Conservation (phyloP, 2,113 vertebrate genomes). For the Ranitomeya variabilis region DNA sequence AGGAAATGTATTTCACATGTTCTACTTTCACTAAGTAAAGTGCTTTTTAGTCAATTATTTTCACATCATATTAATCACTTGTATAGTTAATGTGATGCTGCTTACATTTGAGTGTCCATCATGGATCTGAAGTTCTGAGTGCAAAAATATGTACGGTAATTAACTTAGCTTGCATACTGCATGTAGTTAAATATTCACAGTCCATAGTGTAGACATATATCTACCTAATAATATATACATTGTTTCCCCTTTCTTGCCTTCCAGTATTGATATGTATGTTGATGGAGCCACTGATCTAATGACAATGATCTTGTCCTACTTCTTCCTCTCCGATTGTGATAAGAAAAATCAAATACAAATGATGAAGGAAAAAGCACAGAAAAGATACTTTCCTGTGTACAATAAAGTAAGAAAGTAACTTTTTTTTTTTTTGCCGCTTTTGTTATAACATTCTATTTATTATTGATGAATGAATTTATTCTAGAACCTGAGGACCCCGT, state of each 20-base stretch:
- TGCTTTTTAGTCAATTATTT: too few relatives aligned
- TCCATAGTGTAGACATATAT: background rate
- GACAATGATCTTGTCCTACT: conserved; percentile 73
- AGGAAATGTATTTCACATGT: too few relatives aligned
- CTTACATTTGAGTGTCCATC: too few relatives aligned
- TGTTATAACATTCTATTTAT: background rate
- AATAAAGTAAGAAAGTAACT: conserved; percentile 77
- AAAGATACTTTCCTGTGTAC: conserved; percentile 83
- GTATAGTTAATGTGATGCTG: too few relatives aligned
- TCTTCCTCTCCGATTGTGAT: conserved; percentile 70
- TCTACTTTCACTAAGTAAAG: too few relatives aligned
- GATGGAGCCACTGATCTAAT: conserved; percentile 81
- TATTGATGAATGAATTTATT: background rate
- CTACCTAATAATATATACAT: background rate
- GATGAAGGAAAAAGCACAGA: conserved; percentile 74
- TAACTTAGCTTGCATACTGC: too few relatives aligned
- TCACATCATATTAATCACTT: too few relatives aligned
- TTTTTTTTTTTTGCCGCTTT: background rate
- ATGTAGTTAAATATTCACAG: too few relatives aligned
- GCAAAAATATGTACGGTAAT: too few relatives aligned
- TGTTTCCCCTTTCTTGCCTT: conserved; percentile 47
- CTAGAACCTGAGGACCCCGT: too few relatives aligned
- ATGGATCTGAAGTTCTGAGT: too few relatives aligned
- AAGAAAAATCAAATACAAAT: conserved; percentile 65
- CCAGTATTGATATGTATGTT: conserved; percentile 84